Conservation (phyloP, 1,140 invertebrate species). For the Trinorchestia longiramus region DNA sequence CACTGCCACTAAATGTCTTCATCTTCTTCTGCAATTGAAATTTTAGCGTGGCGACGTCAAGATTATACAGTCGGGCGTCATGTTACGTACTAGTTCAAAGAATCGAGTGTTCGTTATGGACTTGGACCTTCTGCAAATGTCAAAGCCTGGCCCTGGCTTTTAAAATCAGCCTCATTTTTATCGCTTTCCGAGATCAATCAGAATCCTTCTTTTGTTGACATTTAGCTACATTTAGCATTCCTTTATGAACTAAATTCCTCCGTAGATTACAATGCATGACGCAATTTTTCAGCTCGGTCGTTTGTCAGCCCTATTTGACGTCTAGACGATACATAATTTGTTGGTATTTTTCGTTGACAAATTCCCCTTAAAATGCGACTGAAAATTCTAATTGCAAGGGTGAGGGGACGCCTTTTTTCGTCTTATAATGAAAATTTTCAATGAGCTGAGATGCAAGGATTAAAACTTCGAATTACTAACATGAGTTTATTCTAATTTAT, state of each 20-base stretch:
- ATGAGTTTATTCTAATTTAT: too few species aligned
- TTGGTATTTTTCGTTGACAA: background rate
- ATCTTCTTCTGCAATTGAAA: slow-evolving; percentile 49
- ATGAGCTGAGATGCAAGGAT: background rate
- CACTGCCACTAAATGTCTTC: slow-evolving; percentile 36
- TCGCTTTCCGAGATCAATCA: background rate
- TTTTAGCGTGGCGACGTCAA: slow-evolving; percentile 35
- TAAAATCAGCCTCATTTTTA: background rate
- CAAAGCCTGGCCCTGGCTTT: background rate
- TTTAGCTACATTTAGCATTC: background rate
- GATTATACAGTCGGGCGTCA: background rate
- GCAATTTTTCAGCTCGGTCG: background rate
- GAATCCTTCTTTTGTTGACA: background rate
- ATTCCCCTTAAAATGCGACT: background rate
- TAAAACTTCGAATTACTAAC: background rate
- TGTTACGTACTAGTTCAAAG: background rate
- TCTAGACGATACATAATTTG: background rate
- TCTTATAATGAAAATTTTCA: background rate
- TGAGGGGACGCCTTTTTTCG: background rate
- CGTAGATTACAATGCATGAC: background rate
- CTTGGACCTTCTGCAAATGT: background rate
- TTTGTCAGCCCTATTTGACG: background rate
- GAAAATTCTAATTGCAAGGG: too few species aligned
- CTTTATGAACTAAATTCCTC: background rate
- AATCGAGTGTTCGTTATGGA: background rate